Evolutionary conservation across 2,888 invertebrate genomes (phyloP), one percentile per base, ranked within the genome.

Genomic region (Noctuana brunneofusca): DNA sequence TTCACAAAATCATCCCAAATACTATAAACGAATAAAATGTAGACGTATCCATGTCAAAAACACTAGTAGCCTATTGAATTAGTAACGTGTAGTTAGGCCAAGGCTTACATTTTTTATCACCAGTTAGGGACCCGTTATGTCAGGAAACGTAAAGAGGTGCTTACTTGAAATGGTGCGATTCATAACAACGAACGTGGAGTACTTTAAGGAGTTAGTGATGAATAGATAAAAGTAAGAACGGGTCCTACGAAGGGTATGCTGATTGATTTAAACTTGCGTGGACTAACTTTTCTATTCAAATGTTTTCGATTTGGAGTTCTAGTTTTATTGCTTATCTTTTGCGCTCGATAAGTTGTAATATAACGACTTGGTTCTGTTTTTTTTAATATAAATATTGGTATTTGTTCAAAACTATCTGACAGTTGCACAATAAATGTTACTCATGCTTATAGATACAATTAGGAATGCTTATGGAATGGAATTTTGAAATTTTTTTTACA

Each of bases 101-200:
- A 27, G 27, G 27, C 22, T 22, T n/a, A 65, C 68, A 67, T 65
- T 66, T 68, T 71, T 70, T 71, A 71, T 68, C 66, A 66, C 64
- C 62, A 67, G 62, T 65, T 48, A 65, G 70, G 71, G 70, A 69
- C 66, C 63, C 66, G 69, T 71, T 70, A 69, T 64, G 66, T 69
- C 68, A 69, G 69, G 64, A 65, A 67, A 66, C 66, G 69, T 67
- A 70, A 70, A 70, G 69, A 68, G 71, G 68, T 68, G 67, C 71
- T 71, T 71, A 70, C 68, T 59, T 62, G 65, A 66, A 70, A 71
- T 69, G 64, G 66, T 60, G 65, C 66, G 69, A 66, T 72, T 69
- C 71, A 69, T 66, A 71, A 69, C 46, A 66, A 65, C 52, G 64
- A 59, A 66, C 67, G 68, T 63, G 62, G 60, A 55, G 55, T 66